A percentile compares a stretch with the other conserved stretches of the same genome.
phyloP scores from a whole-genome alignment of 92 coral and sea anemone genomes.

The Paramuricea clavata region DNA sequence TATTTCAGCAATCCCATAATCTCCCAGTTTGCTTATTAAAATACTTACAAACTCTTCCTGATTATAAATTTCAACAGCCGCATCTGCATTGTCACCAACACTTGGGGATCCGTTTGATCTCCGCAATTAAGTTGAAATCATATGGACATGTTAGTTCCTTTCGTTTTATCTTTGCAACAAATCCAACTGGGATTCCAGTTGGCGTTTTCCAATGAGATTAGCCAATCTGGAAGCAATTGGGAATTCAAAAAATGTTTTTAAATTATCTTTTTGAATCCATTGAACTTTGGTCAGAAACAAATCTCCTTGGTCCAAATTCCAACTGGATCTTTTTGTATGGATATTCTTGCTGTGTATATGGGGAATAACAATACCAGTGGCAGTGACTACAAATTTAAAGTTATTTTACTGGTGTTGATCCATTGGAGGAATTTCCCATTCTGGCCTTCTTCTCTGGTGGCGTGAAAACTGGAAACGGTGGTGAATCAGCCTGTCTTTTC shows the following conservation, averaged over 20 bases:
- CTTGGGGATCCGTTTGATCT: not conserved
- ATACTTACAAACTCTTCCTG: conserved; percentile 4
- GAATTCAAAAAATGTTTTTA: too few relatives aligned
- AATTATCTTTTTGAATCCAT: too few relatives aligned
- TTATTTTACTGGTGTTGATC: not conserved
- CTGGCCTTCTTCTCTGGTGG: not conserved
- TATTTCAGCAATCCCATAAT: too few relatives aligned
- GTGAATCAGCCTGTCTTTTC: not conserved
- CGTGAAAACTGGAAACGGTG: not conserved
- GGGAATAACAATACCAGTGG: too few relatives aligned
- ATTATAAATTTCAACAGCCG: not conserved
- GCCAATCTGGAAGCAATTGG: too few relatives aligned
- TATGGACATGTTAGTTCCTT: not conserved
- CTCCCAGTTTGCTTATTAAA: not conserved
- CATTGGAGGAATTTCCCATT: not conserved
- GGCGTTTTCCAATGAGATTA: too few relatives aligned
- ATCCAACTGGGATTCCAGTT: too few relatives aligned
- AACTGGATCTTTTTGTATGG: too few relatives aligned
- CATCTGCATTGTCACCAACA: not conserved
- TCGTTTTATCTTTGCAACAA: not conserved
- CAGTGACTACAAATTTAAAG: too few relatives aligned
- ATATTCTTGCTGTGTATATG: too few relatives aligned
- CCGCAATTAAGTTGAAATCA: not conserved
- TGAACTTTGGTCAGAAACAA: too few relatives aligned
- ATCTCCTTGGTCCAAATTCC: too few relatives aligned